Conservation (phyloP, 1,140 invertebrate genomes). For the Gonatopus flavifemur region DNA sequence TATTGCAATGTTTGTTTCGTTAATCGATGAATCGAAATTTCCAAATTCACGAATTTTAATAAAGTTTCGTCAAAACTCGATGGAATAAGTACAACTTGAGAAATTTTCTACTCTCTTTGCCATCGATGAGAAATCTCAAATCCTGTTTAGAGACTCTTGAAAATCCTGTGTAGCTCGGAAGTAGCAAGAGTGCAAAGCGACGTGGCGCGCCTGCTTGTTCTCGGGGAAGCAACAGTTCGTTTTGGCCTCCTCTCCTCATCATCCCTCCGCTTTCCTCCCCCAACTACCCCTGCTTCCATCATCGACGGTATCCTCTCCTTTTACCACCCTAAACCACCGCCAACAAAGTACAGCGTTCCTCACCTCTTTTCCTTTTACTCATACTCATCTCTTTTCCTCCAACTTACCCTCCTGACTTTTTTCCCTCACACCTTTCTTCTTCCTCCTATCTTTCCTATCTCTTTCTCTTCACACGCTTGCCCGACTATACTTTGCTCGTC, state of each 20-base stretch:
- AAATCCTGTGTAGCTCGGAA: slow-evolving; percentile 43
- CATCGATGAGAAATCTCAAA: slow-evolving; percentile 35
- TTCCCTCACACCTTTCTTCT: slow-evolving; percentile 12
- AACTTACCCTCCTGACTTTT: slow-evolving; percentile 15
- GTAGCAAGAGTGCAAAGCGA: too few species aligned
- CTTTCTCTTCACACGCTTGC: slow-evolving; percentile 12
- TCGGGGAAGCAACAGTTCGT: slow-evolving; percentile 55
- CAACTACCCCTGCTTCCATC: too few species aligned
- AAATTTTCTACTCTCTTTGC: too few species aligned
- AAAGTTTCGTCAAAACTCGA: too few species aligned
- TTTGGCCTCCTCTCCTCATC: slow-evolving; percentile 28
- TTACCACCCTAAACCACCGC: slow-evolving; percentile 34
- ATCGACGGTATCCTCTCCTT: slow-evolving; percentile 33
- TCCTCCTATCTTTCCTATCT: slow-evolving; percentile 18
- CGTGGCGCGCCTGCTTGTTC: slow-evolving; percentile 28
- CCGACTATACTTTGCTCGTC: slow-evolving; percentile 29
- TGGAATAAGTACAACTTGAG: too few species aligned
- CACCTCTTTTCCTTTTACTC: slow-evolving; percentile 9
- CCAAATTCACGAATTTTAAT: too few species aligned
- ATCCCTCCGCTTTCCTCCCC: slow-evolving; percentile 23
- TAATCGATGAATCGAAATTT: too few species aligned
- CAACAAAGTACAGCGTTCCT: slow-evolving; percentile 29
- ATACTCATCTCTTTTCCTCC: slow-evolving; percentile 4
- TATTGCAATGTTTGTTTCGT: too few species aligned
- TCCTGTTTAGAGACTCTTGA: slow-evolving; percentile 39